These are phyloP conservation scores for Steinernema hermaphroditum DNA, from an alignment of 2,888 invertebrate genomes.

Conservation along the genomic window DNA sequence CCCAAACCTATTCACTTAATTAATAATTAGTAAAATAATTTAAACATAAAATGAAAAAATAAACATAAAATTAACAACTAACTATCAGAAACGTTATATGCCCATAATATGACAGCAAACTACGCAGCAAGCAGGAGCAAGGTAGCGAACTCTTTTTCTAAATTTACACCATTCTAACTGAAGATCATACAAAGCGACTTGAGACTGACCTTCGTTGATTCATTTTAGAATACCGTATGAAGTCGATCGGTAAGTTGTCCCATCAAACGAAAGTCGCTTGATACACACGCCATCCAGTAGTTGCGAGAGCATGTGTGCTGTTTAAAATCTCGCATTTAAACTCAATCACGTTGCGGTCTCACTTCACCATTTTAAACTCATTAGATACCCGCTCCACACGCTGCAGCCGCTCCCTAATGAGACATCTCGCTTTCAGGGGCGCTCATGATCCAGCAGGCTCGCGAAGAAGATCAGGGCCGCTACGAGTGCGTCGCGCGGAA, in stretches of 20 bases:
- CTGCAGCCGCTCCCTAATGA: background rate
- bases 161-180: no score
- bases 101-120: no score
- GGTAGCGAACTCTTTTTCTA: no score
- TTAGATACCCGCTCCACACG: background rate
- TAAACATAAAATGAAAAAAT: no score
- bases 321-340: constrained; percentile 14
- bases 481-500: constrained; percentile 70
- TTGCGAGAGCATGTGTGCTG: constrained; percentile 25
- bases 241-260: constrained; percentile 29
- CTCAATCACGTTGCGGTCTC: constrained; percentile 18
- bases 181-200: background rate
- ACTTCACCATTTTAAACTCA: constrained; percentile 6
- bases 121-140: no score
- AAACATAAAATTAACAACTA: no score
- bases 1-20: no score
- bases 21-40: no score
- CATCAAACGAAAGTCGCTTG: background rate
- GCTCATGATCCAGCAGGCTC: constrained; percentile 66
- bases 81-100: no score
- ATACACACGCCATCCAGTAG: constrained; percentile 19
- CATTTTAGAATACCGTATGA: constrained; percentile 25
- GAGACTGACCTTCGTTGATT: background rate
- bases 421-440: constrained; percentile 46
- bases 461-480: constrained; percentile 69